phyloP scores from a whole-genome alignment of 2,797 vertebrate genomes.

The Helicolenus hilgendorfi region DNA sequence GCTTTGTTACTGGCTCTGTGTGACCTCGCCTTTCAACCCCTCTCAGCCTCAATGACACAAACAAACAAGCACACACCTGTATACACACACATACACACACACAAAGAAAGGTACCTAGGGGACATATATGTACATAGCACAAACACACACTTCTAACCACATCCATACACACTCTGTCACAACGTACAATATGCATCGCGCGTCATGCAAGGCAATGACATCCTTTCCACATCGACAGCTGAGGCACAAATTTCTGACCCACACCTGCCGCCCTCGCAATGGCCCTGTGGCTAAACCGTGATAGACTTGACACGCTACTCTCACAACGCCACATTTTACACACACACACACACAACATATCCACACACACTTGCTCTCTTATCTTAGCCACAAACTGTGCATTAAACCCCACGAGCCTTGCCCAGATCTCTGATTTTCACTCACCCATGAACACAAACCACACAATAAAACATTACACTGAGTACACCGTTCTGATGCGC shows the following conservation, averaged over 20 bases:
- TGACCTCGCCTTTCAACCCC: conserved; percentile 85
- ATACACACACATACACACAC: not conserved
- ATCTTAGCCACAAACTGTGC: conserved; percentile 11
- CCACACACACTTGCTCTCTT: not conserved
- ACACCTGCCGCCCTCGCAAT: not conserved
- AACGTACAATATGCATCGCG: not conserved
- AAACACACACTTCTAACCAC: conserved; percentile 31
- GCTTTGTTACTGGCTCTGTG: conserved; percentile 75
- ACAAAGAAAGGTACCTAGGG: not conserved
- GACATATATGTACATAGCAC: conserved; percentile 12
- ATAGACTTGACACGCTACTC: conserved; percentile 28
- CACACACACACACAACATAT: not conserved
- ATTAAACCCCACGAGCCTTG: conserved; percentile 5
- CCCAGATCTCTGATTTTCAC: conserved; percentile 19
- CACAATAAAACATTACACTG: conserved; percentile 8
- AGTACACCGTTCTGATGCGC: not conserved
- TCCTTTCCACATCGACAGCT: conserved; percentile 19
- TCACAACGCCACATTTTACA: conserved; percentile 8
- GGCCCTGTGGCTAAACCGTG: conserved; percentile 28
- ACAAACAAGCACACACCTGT: conserved; percentile 40
- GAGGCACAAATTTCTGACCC: conserved; percentile 36
- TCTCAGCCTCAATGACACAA: conserved; percentile 77
- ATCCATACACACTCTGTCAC: not conserved
- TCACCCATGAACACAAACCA: conserved; percentile 27
- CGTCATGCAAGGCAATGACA: conserved; percentile 38